These are phyloP conservation scores for Lampropteryx suffumata DNA, from an alignment of 2,888 invertebrate species.

Conservation along the genomic window DNA sequence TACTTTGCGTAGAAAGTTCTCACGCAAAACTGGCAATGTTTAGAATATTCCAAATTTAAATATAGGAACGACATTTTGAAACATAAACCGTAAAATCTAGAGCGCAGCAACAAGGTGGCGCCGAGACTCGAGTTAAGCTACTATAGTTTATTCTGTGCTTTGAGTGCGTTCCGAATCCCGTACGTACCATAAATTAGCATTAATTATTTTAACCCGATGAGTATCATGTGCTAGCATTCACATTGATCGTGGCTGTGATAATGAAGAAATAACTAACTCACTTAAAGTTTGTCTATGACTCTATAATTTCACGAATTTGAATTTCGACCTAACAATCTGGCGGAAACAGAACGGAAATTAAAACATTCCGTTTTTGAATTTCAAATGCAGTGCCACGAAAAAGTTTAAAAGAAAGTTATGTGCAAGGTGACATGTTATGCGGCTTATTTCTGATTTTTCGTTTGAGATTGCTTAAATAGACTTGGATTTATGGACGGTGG, in stretches of 20 bases:
- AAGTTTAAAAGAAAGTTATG: constrained; percentile 50
- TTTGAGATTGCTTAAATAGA: constrained; percentile 79
- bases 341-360: constrained; percentile 28
- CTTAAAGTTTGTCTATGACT: constrained; percentile 26
- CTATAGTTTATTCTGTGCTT: constrained; percentile 7
- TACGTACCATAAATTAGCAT: constrained; percentile 57
- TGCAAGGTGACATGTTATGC: constrained; percentile 62
- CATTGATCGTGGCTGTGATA: constrained; percentile 58
- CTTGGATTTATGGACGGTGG: constrained; percentile 76
- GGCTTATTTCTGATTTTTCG: constrained; percentile 78
- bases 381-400: constrained; percentile 36
- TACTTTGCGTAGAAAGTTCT: constrained; percentile 20
- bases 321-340: constrained; percentile 28
- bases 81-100: constrained; percentile 20
- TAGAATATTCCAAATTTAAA: constrained; percentile 20
- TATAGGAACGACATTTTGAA: constrained; percentile 14
- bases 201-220: constrained; percentile 60
- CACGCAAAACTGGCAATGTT: constrained; percentile 17
- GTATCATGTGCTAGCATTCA: constrained; percentile 55
- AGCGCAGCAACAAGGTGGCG: constrained; percentile 30
- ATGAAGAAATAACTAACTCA: constrained; percentile 38
- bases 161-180: constrained; percentile 41
- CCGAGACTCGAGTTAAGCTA: constrained; percentile 19
- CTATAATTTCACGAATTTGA: constrained; percentile 29
- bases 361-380: constrained; percentile 30